Base-by-base conservation (phyloP, 2,113 vertebrate species). In the Chrysemys picta region DNA sequence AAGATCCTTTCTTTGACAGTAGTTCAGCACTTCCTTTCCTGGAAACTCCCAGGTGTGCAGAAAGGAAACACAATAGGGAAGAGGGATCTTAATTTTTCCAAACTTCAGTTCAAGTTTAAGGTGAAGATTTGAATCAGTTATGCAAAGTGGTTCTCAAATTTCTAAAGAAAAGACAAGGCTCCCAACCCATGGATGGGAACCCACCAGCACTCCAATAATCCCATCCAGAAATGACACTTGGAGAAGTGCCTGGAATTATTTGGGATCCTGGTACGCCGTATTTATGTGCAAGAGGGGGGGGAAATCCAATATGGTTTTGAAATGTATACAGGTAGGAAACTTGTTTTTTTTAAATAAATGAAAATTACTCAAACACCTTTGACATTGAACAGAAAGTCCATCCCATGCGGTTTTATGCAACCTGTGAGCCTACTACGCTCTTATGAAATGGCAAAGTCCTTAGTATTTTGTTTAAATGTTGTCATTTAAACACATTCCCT, bases 401-500 rank as follows among this genome's bases (percentile, higher is more conserved):
- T 42, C 42, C 4, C 42, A 42, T 42, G 42, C 4, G 42, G 4
- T 42, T 42, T 42, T 42, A 42, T 42, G 42, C 42, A 42, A 42
- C 42, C 42, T 42, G 42, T 42, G 42, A 42, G 42, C 42, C 42
- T 42, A 42, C 42, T 42, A 42, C 42, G 4, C 42, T 42, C 42
- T 42, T 42, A 42, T 42, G 42, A 42, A 42, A 42, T 42, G 42
- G 42, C 42, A 42, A 38, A 12, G 13, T 57, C 56, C 54, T 81
- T 93, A 29, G 35, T 1, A 24, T 12, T 29, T 1, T n/a, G 91
- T 84, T 50, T 27, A 11, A 38, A 3, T 65, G 27, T 57, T 27
- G 27, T 4, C 0, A 1, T 0, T 1, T 2, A 1, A 2, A 4
- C 4, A 16, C 47, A 80, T 0, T 50, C 78, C 89, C 89, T 47